Conservation (phyloP, 2,888 invertebrate species). For the Bursaphelenchus okinawaensis region DNA sequence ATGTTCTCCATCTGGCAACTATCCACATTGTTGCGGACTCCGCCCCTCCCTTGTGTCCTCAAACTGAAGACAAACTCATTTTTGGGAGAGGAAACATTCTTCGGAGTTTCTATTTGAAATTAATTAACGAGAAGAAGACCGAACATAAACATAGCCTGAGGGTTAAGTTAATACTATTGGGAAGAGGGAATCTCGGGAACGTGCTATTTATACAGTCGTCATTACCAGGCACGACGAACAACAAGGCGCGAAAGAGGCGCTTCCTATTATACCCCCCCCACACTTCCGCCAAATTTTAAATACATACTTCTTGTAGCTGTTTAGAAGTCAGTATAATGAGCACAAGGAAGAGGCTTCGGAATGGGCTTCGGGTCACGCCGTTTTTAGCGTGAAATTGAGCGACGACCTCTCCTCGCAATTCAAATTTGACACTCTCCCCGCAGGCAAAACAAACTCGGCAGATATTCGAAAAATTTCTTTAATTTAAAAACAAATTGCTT, state of each 20-base stretch:
- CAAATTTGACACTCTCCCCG: not conserved
- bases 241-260: too few species aligned
- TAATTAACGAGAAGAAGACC: not conserved
- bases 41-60: too few species aligned
- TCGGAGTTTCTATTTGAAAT: not conserved
- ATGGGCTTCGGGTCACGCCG: not conserved
- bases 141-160: too few species aligned
- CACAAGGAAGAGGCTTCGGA: not conserved
- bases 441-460: too few species aligned
- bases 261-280: too few species aligned
- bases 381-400: not conserved
- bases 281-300: not conserved
- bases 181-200: not conserved
- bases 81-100: not conserved
- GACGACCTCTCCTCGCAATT: not conserved
- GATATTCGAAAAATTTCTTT: too few species aligned
- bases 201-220: not conserved
- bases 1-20: not conserved
- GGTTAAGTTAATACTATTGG: too few species aligned
- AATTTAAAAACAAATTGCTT: too few species aligned
- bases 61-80: not conserved
- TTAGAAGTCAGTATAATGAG: not conserved
- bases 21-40: slow-evolving; percentile 9
- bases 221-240: not conserved
- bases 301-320: not conserved